Conservation (phyloP, 2,888 invertebrate genomes). For the Lampropteryx suffumata region DNA sequence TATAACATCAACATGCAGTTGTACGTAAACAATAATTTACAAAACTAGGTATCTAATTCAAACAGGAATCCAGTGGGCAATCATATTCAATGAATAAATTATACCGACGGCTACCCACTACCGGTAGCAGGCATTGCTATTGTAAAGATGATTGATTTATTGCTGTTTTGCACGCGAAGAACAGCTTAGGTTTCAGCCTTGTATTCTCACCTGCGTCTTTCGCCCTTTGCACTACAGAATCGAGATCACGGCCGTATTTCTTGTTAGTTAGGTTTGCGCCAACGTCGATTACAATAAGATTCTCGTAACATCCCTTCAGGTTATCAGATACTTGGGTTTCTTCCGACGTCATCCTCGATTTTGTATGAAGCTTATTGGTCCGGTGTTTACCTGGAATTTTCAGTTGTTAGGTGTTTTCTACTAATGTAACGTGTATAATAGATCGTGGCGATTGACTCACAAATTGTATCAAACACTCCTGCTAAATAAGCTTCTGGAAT, state of each 20-base stretch:
- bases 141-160: constrained; percentile 34
- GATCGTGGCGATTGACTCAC: constrained; percentile 52
- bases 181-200: neutral
- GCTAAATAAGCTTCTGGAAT: constrained; percentile 75
- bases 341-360: constrained; percentile 79
- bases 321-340: constrained; percentile 76
- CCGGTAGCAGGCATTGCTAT: constrained; percentile 28
- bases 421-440: constrained; percentile 6
- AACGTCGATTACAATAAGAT: constrained; percentile 95
- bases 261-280: constrained; percentile 97
- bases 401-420: constrained; percentile 27
- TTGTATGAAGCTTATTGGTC: constrained; percentile 74
- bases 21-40: neutral
- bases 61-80: constrained; percentile 40
- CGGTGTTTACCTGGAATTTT: constrained; percentile 74
- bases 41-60: constrained; percentile 12
- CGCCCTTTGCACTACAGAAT: constrained; percentile 94
- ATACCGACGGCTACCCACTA: constrained; percentile 23
- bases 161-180: constrained; percentile 40
- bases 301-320: constrained; percentile 93
- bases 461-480: constrained; percentile 81
- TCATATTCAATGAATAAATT: constrained; percentile 50
- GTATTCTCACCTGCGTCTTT: constrained; percentile 90
- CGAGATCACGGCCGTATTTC: constrained; percentile 95
- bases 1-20: constrained; percentile 5